Base-by-base conservation (phyloP, 2,888 invertebrate species). In the Iselma pallidipennis region DNA sequence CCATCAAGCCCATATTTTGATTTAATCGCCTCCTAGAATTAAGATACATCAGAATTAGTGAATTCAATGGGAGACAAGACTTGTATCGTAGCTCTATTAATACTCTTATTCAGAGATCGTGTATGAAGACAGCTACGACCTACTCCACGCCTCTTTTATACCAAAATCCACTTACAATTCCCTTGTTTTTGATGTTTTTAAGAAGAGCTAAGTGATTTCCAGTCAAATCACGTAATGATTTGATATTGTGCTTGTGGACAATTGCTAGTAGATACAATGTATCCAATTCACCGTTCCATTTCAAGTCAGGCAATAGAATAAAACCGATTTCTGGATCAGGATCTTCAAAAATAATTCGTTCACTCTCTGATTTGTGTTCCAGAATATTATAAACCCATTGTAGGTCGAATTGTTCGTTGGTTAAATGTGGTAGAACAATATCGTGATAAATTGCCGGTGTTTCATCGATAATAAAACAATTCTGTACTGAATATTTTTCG, bases 311-410 rank as follows among this genome's bases (percentile, higher is more conserved):
- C 0, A 96, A 76, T 12, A 99, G 81, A 12, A 98, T 84, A 78
- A 98, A 98, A 0, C 98, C 97, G 65, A 82, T 88, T 49, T 87
- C 86, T 1, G 91, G 87, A 77, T 94, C 89, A 4, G 85, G 73
- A 80, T 95, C 93, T 79, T 94, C 92, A 78, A 88, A 91, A 5
- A 96, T 85, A 51, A 99, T 90, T 66, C 95, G 87, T 23, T 98
- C 97, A 2, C 85, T 83, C 83, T 99, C 99, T 50, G 91, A 89
- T 79, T 92, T 94, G 74, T 95, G 95, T 58, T 95, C 92, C 55
- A 99, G 81, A 65, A 99, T 95, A 80, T 99, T 99, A 80, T 94
- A 92, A 0, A 98, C 92, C 99, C 99, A 99, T 94, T 94, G 88
- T 59, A 95, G 82, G 74, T 89, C 89, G 71, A 95, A 91, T 72